Conservation (phyloP, 2,888 invertebrate genomes). For the Athalia cordata region DNA sequence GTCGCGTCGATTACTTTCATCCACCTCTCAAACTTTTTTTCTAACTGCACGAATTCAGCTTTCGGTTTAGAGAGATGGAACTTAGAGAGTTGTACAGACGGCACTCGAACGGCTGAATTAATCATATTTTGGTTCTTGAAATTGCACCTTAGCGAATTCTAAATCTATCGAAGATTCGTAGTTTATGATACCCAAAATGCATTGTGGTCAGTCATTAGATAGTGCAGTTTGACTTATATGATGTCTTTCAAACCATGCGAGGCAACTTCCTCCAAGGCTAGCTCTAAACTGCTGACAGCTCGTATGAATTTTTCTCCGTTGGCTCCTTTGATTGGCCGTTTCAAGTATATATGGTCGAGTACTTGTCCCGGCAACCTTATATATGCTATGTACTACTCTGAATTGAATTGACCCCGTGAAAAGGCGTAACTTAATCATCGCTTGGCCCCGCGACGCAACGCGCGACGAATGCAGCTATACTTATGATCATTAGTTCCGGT, state of each 20-base stretch:
- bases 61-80: too few species aligned
- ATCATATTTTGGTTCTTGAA: too few species aligned
- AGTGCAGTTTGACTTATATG: conserved; percentile 18
- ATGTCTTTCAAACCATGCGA: not conserved
- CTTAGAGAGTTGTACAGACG: too few species aligned
- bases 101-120: not conserved
- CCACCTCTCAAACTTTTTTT: too few species aligned
- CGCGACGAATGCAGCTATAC: not conserved
- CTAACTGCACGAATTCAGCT: too few species aligned
- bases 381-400: conserved; percentile 1
- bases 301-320: not conserved
- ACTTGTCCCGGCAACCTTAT: too few species aligned
- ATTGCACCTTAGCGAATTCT: not conserved
- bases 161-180: not conserved
- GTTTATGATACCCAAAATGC: not conserved
- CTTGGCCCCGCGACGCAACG: conserved; percentile 10
- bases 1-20: too few species aligned
- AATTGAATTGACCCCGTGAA: conserved; percentile 44
- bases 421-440: conserved; percentile 34
- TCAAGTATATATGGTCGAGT: too few species aligned
- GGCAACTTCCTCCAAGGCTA: not conserved
- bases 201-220: conserved; percentile 6
- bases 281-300: not conserved
- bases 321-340: not conserved
- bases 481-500: too few species aligned